Evolutionary conservation across 2,797 vertebrate species (phyloP).

Genomic region (Sphenopsis melanotis): DNA sequence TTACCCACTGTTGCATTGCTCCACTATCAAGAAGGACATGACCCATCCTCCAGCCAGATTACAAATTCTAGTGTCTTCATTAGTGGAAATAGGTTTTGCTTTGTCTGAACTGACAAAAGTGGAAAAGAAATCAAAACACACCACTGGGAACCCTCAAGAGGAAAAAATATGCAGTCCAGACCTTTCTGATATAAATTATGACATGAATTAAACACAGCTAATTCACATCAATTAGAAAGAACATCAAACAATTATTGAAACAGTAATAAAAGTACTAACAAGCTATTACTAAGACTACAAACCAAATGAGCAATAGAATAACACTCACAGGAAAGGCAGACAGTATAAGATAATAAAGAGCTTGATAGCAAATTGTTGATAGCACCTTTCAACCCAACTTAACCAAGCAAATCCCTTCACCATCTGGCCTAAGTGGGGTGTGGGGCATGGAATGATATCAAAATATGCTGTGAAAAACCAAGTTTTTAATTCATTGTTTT

Average conservation of each 20-base stretch:
- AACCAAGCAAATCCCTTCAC: neutral
- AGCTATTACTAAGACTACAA: neutral
- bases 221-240: neutral
- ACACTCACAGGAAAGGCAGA: neutral
- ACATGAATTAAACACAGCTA: neutral
- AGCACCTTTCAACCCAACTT: neutral
- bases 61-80: neutral
- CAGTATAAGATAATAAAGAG: neutral
- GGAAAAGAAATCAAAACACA: neutral
- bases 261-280: neutral
- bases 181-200: neutral
- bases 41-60: neutral
- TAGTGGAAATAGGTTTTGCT: neutral
- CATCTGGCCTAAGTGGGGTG: neutral
- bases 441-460: neutral
- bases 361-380: neutral
- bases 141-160: neutral
- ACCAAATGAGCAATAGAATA: neutral
- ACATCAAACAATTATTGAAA: neutral
- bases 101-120: neutral
- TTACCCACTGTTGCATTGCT: neutral
- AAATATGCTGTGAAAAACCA: neutral
- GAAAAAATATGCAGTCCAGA: neutral
- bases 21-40: rapidly evolving
- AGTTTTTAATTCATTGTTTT: neutral